phyloP scores from a whole-genome alignment of 2,797 vertebrate species.

The Crocodylus rhombifer region DNA sequence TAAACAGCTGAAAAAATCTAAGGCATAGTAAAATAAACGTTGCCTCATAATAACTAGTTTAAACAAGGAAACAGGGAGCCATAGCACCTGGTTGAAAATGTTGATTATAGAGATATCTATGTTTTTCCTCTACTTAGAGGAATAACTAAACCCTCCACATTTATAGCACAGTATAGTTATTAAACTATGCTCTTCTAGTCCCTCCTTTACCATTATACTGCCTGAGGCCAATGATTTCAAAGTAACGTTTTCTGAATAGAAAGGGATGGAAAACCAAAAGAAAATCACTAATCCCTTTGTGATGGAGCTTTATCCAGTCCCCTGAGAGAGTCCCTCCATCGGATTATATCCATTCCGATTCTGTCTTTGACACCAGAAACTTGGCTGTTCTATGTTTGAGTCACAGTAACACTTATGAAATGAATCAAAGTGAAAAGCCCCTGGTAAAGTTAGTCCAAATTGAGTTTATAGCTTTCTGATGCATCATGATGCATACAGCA shows the following conservation, averaged over 20 bases:
- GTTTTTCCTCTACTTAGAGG: not conserved
- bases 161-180: not conserved
- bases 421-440: not conserved
- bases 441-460: not conserved
- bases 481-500: not conserved
- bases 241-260: not conserved
- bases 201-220: not conserved
- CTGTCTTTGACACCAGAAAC: fast-evolving
- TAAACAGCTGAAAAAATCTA: too few species aligned
- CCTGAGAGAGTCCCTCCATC: not conserved
- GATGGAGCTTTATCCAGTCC: not conserved
- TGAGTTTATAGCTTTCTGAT: not conserved
- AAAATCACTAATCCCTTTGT: not conserved
- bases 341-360: not conserved
- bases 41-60: not conserved
- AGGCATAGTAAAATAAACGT: not conserved
- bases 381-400: fast-evolving
- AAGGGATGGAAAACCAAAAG: not conserved
- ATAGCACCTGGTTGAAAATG: not conserved
- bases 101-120: not conserved
- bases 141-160: not conserved
- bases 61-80: not conserved
- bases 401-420: not conserved
- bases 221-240: not conserved
- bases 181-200: not conserved